These are phyloP conservation scores for Motacilla tschutschensis DNA, from an alignment of 2,113 vertebrate genomes.

Conservation along the genomic window DNA sequence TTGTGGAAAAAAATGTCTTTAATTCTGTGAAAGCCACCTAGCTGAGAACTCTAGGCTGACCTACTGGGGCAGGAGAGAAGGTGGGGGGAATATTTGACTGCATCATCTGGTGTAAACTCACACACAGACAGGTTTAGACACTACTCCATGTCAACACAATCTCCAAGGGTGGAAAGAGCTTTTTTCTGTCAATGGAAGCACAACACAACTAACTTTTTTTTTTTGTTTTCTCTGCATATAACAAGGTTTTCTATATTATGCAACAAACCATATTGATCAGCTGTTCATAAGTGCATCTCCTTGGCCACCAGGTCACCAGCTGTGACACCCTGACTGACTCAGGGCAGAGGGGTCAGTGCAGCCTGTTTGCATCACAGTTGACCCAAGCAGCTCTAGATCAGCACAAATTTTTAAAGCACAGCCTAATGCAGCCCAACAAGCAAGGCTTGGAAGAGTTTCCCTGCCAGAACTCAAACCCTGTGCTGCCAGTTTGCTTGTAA, in stretches of 20 bases:
- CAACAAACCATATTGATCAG: neutral
- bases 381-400: neutral
- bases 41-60: neutral
- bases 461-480: conserved; percentile 12
- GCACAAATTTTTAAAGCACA: neutral
- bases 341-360: neutral
- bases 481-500: conserved; percentile 31
- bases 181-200: neutral
- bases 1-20: neutral
- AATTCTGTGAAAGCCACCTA: neutral
- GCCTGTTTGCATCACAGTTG: neutral
- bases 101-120: neutral
- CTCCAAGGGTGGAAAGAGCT: neutral
- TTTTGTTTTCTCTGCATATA: neutral
- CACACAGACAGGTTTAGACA: neutral
- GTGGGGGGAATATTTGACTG: neutral
- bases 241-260: neutral
- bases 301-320: neutral
- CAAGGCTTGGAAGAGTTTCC: neutral
- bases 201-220: accelerated
- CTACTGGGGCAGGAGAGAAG: neutral
- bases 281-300: neutral
- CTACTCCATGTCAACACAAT: neutral
- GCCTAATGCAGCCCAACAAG: neutral
- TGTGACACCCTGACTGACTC: accelerated